Conservation (phyloP, 2,888 invertebrate genomes). For the Teleogryllus oceanicus region DNA sequence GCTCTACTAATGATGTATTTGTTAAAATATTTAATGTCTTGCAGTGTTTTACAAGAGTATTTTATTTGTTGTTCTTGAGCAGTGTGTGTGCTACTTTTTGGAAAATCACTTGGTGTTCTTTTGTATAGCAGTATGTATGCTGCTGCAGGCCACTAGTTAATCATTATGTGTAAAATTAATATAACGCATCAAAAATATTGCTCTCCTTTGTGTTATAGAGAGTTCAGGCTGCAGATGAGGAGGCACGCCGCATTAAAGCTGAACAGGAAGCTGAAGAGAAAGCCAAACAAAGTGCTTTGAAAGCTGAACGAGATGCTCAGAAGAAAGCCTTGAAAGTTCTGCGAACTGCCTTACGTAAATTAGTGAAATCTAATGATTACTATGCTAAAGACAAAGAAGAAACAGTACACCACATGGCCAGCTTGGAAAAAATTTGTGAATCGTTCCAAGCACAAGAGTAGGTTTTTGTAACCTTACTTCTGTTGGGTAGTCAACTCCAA, state of each 20-base stretch:
- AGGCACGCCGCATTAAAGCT: constrained; percentile 62
- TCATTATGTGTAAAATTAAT: no score
- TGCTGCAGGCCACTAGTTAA: no score
- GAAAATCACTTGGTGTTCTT: background rate
- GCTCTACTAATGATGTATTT: no score
- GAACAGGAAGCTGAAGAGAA: constrained; percentile 77
- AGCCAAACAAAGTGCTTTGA: constrained; percentile 73
- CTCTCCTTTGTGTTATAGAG: constrained; percentile 29
- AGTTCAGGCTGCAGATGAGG: constrained; percentile 63
- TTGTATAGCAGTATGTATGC: background rate
- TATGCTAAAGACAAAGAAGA: constrained; percentile 68
- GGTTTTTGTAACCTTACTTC: background rate
- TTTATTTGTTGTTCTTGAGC: no score
- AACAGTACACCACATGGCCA: constrained; percentile 77
- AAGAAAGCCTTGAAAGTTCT: constrained; percentile 87
- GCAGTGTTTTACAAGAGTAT: no score
- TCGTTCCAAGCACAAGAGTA: constrained; percentile 61
- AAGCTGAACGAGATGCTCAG: constrained; percentile 79
- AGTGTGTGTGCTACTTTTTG: no score
- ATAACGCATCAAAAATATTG: background rate
- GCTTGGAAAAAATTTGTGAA: constrained; percentile 90
- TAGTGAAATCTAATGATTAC: constrained; percentile 78
- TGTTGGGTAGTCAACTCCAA: no score
- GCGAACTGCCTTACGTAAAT: constrained; percentile 72
- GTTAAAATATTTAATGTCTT: no score